Evolutionary conservation across 2,797 vertebrate genomes (phyloP).

Genomic region (Xenentodon cancila): DNA sequence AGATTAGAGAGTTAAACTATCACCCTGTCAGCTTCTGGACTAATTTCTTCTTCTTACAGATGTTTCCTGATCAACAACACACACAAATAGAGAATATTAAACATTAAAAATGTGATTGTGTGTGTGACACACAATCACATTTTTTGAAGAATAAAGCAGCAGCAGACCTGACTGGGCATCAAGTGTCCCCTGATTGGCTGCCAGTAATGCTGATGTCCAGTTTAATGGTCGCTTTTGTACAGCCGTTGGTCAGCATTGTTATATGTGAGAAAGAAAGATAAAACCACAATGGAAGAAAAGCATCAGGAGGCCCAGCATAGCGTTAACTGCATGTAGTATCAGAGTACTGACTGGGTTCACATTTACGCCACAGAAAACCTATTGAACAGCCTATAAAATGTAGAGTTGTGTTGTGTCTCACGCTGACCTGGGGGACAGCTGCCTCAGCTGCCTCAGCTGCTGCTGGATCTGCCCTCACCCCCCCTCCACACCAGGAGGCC

Average conservation of each 20-base stretch:
- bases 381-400: neutral
- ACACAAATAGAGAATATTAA: conserved; percentile 8
- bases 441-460: conserved; percentile 61
- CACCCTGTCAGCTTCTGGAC: conserved; percentile 85
- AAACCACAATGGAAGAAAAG: conserved; percentile 7
- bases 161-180: conserved; percentile 90
- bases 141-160: too few species aligned
- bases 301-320: neutral
- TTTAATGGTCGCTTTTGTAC: conserved; percentile 90
- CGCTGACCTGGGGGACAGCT: conserved; percentile 90
- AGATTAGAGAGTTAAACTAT: conserved; percentile 87
- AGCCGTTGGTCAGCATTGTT: conserved; percentile 91
- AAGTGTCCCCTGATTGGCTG: conserved; percentile 85
- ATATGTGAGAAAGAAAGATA: neutral
- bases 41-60: conserved; percentile 85
- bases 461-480: conserved; percentile 89
- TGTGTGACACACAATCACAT: too few species aligned
- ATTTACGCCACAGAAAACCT: too few species aligned
- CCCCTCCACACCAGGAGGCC: conserved; percentile 86
- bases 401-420: conserved; percentile 30
- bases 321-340: neutral
- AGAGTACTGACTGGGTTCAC: neutral
- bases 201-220: conserved; percentile 77
- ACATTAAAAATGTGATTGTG: too few species aligned
- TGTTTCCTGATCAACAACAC: conserved; percentile 77